These are phyloP conservation scores for Brachionus angularis DNA, from an alignment of 1,140 invertebrate genomes.

Conservation along the genomic window DNA sequence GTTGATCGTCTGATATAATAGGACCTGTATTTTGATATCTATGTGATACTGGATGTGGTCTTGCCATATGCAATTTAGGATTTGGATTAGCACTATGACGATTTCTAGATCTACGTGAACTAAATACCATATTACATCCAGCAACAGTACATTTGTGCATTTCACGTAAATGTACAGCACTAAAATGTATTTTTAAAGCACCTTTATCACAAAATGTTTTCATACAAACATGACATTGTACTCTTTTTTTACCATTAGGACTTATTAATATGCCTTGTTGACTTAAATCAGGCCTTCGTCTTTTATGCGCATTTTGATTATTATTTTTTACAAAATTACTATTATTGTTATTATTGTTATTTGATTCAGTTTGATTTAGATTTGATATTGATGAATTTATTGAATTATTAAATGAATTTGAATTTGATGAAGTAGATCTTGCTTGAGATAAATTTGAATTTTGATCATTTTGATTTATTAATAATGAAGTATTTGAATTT, in stretches of 20 bases:
- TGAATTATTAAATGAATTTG: constrained; percentile 8
- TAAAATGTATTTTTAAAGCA: constrained; percentile 97
- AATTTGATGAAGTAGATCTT: constrained; percentile 10
- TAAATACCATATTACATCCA: constrained; percentile 99
- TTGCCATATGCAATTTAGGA: constrained; percentile 88
- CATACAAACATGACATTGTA: constrained; percentile 93
- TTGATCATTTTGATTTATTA: not conserved
- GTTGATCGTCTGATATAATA: constrained; percentile 32
- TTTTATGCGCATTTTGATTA: not conserved
- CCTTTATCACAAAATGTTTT: constrained; percentile 99
- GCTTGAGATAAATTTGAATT: constrained; percentile 6
- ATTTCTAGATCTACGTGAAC: constrained; percentile 86
- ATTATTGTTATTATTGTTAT: too few relatives aligned
- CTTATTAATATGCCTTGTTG: constrained; percentile 40
- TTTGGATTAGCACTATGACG: constrained; percentile 96
- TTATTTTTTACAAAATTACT: too few relatives aligned
- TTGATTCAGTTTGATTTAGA: not conserved
- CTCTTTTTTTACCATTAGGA: constrained; percentile 68
- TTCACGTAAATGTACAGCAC: constrained; percentile 93
- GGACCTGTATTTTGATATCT: constrained; percentile 38
- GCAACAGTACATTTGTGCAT: constrained; percentile 99
- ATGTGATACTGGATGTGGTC: constrained; percentile 36
- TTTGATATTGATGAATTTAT: not conserved
- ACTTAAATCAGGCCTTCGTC: constrained; percentile 24
- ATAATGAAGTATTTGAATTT: not conserved